Base-by-base conservation (phyloP, 1,140 invertebrate species). In the Acromyrmex heyeri region DNA sequence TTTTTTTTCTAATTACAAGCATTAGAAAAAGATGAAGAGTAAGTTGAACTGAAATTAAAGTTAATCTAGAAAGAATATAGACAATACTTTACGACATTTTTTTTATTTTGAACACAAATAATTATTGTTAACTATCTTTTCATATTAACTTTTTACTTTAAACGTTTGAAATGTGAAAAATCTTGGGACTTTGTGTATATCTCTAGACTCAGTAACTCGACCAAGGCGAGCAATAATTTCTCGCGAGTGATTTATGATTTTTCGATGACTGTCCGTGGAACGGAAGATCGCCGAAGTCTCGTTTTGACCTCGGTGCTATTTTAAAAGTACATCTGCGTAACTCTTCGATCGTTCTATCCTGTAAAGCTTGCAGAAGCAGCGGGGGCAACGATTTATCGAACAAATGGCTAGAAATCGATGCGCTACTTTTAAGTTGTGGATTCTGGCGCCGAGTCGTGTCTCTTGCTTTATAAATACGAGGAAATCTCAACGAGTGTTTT, bases 261-360 rank as follows among this genome's bases (percentile, higher is more conserved):
- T 57, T 53, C 64, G 83, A 76, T 64, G 30, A 50, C 55, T 67
- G 70, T 85, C 12, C 77, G 53, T 55, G 70, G n/a, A 85, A 77
- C 57, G 21, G 38, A 65, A 21, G 38, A 44, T 30, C 48, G 62
- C 62, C 72, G 76, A 85, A 86, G 59, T 76, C 72, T 73, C 73
- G 65, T 86, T 65, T 50, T 91, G 92, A 91, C 92, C 93, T 94
- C 92, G 91, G 86, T 92, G 90, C 93, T 93, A 94, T 94, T 94
- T 94, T 93, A 91, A 92, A 92, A 92, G 81, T 85, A 83, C 82
- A 30, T 70, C 73, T 30, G 55, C 34, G 16, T 48, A 44, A 48
- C 34, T 38, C 73, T 59, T 90, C 78, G 61, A 85, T 90, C 85
- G 57, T 30, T 38, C 88, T 44, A 82, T 65, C 44, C 30, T 79